Conservation (phyloP, 2,888 invertebrate species). For the Cosmia pyralina region DNA sequence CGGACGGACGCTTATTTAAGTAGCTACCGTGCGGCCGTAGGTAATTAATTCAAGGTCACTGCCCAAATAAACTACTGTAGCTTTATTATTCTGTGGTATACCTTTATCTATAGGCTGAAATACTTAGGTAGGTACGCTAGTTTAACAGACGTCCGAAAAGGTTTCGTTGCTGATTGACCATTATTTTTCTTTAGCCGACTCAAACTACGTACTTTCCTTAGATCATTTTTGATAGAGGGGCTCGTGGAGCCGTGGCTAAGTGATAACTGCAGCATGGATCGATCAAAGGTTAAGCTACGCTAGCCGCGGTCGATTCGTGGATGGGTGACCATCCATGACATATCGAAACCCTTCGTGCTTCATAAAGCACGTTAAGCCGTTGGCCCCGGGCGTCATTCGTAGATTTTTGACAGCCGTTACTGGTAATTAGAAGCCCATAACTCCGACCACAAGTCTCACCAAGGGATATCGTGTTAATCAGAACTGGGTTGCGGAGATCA, state of each 20-base stretch:
- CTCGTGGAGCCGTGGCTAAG: too few relatives aligned
- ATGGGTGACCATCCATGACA: too few relatives aligned
- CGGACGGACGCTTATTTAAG: too few relatives aligned
- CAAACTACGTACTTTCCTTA: background rate
- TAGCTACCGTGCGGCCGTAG: too few relatives aligned
- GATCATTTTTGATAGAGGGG: background rate
- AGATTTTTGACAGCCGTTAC: background rate
- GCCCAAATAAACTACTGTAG: too few relatives aligned
- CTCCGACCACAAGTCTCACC: background rate
- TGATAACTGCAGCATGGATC: too few relatives aligned
- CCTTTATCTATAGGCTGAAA: background rate
- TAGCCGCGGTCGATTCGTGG: too few relatives aligned
- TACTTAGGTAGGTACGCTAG: background rate
- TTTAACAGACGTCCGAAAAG: too few relatives aligned
- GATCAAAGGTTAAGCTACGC: too few relatives aligned
- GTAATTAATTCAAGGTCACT: too few relatives aligned
- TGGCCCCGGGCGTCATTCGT: background rate
- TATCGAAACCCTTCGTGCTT: background rate
- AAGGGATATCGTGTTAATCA: background rate
- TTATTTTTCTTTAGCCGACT: background rate
- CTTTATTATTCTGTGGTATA: too few relatives aligned
- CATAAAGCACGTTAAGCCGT: background rate
- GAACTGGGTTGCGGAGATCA: background rate
- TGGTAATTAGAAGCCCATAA: background rate
- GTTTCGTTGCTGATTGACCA: background rate